A percentile compares a stretch with the other conserved stretches of the same genome.
phyloP scores from a whole-genome alignment of 92 coral and sea anemone genomes.

The Micromussa lordhowensis region DNA sequence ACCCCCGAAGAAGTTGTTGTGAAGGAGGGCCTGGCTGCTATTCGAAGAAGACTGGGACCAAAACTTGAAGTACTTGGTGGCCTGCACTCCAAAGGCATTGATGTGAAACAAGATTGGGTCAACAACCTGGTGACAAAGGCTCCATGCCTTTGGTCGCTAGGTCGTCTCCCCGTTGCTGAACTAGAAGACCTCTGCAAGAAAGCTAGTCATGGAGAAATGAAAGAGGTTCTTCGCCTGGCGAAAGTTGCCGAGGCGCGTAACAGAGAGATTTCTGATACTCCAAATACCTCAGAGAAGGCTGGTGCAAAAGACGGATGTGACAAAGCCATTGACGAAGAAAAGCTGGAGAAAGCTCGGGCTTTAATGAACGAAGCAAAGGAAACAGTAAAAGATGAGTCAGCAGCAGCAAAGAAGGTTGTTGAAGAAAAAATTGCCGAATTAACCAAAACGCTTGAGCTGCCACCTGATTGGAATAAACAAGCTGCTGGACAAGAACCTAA shows the following conservation, averaged over 20 bases:
- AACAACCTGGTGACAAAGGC: conserved; percentile 21
- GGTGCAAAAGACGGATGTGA: background rate
- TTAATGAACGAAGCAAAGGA: conserved; percentile 36
- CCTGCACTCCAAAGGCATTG: conserved; percentile 42
- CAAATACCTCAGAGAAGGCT: background rate
- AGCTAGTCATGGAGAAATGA: conserved; percentile 49
- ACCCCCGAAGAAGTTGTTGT: conserved; percentile 14
- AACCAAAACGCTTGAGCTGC: conserved; percentile 13
- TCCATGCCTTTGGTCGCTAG: conserved; percentile 43
- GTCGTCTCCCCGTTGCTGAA: conserved; percentile 4
- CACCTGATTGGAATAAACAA: conserved; percentile 36
- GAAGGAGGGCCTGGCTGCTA: conserved; percentile 20
- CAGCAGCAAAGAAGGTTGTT: conserved; percentile 21
- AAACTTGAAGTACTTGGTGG: conserved; percentile 71
- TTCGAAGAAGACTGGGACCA: conserved; percentile 49
- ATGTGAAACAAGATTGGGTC: conserved; percentile 42
- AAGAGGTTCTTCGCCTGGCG: conserved; percentile 28
- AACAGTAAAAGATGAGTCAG: background rate
- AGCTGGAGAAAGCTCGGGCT: conserved; percentile 36
- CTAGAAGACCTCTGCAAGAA: background rate
- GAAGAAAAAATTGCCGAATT: conserved; percentile 19
- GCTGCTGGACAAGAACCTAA: background rate
- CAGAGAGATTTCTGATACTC: conserved; percentile 1
- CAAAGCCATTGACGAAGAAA: conserved; percentile 29
- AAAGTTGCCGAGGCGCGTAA: conserved; percentile 38